phyloP scores from a whole-genome alignment of 2,888 invertebrate species.

The Cylloceria caligata region DNA sequence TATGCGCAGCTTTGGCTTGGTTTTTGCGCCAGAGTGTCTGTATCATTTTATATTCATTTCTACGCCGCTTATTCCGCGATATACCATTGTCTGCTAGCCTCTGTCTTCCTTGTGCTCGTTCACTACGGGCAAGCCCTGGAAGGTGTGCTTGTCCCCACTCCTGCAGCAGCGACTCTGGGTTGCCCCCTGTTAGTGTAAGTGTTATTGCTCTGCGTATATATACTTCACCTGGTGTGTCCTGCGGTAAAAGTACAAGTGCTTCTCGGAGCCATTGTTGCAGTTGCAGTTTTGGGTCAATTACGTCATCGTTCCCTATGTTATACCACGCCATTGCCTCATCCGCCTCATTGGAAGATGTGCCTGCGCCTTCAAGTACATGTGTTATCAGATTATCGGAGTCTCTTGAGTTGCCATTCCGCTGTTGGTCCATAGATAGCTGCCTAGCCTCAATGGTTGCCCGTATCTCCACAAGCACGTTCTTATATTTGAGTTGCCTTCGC shows the following conservation, averaged over 20 bases:
- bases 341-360: too few relatives aligned
- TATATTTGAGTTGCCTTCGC: neutral
- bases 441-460: neutral
- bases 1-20: slow-evolving; percentile 19
- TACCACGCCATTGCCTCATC: too few relatives aligned
- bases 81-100: neutral
- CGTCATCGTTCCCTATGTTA: too few relatives aligned
- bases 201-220: neutral
- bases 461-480: neutral
- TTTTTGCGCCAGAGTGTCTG: slow-evolving; percentile 52
- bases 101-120: too few relatives aligned
- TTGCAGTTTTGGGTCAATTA: too few relatives aligned
- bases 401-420: too few relatives aligned
- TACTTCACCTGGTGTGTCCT: neutral
- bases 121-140: too few relatives aligned
- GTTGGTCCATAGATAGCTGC: too few relatives aligned
- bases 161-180: neutral
- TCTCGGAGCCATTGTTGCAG: too few relatives aligned
- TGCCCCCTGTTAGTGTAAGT: neutral
- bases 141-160: slow-evolving; percentile 7
- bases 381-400: too few relatives aligned
- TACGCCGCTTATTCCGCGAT: neutral
- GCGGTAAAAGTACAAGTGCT: too few relatives aligned
- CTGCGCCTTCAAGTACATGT: too few relatives aligned
- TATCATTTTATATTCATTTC: neutral